Conservation (phyloP, 92 coral and sea anemone species). For the Parazoanthus darwini region DNA sequence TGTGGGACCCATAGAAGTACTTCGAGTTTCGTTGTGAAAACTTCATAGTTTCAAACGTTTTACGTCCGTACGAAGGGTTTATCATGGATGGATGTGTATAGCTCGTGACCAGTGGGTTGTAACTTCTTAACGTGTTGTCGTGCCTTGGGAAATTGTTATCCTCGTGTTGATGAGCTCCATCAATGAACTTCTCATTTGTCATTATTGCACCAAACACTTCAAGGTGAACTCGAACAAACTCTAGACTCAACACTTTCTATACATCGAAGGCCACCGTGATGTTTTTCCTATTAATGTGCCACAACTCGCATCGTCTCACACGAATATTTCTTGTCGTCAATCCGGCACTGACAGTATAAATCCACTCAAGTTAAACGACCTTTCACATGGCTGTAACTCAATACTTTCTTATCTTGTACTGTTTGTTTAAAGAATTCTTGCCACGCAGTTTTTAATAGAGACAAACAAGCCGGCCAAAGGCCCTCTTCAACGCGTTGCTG, state of each 20-base stretch:
- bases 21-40: slow-evolving; percentile 22
- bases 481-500: neutral
- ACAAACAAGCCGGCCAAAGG: neutral
- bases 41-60: slow-evolving; percentile 5
- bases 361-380: slow-evolving; percentile 7
- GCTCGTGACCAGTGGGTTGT: neutral
- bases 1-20: neutral
- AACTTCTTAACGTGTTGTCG: neutral
- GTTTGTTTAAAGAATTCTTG: neutral
- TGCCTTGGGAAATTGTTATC: neutral
- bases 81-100: neutral
- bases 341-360: neutral
- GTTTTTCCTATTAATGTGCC: neutral
- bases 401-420: slow-evolving; percentile 17
- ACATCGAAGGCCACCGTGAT: neutral
- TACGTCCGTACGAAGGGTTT: slow-evolving; percentile 6
- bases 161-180: slow-evolving; percentile 8
- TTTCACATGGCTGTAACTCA: slow-evolving; percentile 32
- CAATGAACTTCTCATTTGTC: slow-evolving; percentile 19
- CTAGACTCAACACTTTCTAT: neutral
- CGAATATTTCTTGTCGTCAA: neutral
- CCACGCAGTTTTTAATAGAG: neutral
- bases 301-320: neutral
- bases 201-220: neutral
- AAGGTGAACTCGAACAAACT: neutral